Conservation (phyloP, 2,113 vertebrate species). For the Corythaixoides concolor region DNA sequence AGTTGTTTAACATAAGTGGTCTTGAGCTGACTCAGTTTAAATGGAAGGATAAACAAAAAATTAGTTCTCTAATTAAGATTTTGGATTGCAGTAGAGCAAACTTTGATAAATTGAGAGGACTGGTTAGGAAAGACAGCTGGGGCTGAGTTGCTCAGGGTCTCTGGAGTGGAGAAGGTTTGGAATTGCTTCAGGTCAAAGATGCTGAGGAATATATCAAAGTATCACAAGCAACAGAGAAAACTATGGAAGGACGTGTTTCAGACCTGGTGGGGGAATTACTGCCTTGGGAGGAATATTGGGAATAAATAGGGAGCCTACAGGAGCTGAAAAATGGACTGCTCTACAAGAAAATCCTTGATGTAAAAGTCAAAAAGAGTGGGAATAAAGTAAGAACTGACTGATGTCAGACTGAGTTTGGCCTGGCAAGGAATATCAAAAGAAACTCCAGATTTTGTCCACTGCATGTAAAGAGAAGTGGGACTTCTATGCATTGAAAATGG, state of each 20-base stretch:
- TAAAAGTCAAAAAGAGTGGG: not conserved
- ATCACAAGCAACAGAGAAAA: not conserved
- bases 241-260: not conserved
- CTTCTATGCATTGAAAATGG: not conserved
- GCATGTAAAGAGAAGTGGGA: not conserved
- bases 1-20: conserved; percentile 15
- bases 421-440: not conserved
- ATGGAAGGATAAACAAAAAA: conserved; percentile 33
- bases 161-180: not conserved
- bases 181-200: not conserved
- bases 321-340: not conserved
- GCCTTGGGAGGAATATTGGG: not conserved
- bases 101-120: not conserved
- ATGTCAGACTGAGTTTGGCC: not conserved
- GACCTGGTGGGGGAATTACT: not conserved
- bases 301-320: not conserved
- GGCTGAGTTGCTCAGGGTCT: not conserved
- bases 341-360: not conserved
- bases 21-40: conserved; percentile 6
- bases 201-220: not conserved
- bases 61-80: not conserved
- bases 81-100: not conserved
- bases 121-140: not conserved
- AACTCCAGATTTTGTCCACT: not conserved
- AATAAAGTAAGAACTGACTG: not conserved